Conservation (phyloP, 2,113 vertebrate species). For the Eulemur macaco region DNA sequence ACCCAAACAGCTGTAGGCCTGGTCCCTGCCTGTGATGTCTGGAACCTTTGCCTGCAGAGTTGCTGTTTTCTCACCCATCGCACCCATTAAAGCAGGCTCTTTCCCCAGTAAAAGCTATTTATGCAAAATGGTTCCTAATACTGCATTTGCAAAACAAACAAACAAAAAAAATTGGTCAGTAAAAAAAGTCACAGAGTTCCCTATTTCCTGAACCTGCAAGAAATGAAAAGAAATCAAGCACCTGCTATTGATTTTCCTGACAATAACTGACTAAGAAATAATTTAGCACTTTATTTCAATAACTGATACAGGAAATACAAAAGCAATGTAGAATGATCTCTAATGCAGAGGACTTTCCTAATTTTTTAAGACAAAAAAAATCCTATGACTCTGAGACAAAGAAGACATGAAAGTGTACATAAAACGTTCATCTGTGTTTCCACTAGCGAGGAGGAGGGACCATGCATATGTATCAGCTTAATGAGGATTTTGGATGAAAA, state of each 20-base stretch:
- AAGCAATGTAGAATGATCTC: neutral
- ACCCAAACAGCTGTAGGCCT: no score
- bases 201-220: neutral
- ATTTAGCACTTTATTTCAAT: neutral
- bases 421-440: neutral
- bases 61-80: no score
- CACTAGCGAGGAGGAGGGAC: no score
- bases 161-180: neutral
- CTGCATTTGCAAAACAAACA: neutral
- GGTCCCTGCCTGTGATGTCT: neutral
- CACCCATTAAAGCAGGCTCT: accelerated
- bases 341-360: neutral
- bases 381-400: neutral
- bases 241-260: neutral
- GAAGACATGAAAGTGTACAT: neutral
- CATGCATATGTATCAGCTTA: accelerated
- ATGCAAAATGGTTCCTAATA: neutral
- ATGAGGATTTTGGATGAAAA: neutral
- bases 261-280: neutral
- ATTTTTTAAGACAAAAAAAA: neutral
- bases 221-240: neutral
- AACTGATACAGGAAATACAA: neutral
- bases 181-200: neutral
- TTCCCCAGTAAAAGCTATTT: neutral
- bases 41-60: neutral